Evolutionary conservation across 2,888 invertebrate species (phyloP).

Genomic region (Ceramica pisi): DNA sequence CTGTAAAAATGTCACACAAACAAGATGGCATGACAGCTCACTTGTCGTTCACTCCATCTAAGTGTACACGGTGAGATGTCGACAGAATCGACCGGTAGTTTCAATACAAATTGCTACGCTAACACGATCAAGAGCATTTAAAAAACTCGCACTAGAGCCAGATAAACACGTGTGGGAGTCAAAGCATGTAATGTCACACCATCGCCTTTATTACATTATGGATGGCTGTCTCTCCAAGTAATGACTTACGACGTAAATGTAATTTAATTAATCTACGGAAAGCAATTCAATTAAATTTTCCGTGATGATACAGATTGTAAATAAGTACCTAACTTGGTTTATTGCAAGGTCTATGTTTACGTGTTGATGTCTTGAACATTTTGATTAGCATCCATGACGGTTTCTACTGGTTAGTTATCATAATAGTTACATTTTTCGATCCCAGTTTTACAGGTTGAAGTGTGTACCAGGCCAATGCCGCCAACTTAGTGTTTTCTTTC

Average conservation of each 20-base stretch:
- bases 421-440: not conserved
- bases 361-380: not conserved
- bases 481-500: slow-evolving; percentile 66
- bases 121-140: too few relatives aligned
- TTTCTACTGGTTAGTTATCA: not conserved
- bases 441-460: slow-evolving; percentile 40
- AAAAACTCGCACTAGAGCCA: too few relatives aligned
- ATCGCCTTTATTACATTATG: slow-evolving; percentile 52
- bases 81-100: too few relatives aligned
- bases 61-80: too few relatives aligned
- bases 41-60: too few relatives aligned
- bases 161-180: not conserved
- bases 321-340: slow-evolving; percentile 45
- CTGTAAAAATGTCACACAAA: too few relatives aligned
- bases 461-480: slow-evolving; percentile 37
- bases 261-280: slow-evolving; percentile 45
- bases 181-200: slow-evolving; percentile 23
- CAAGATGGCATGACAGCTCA: too few relatives aligned
- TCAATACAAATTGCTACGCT: too few relatives aligned
- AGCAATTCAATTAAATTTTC: slow-evolving; percentile 48
- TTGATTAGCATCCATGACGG: not conserved
- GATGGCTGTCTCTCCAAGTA: slow-evolving; percentile 32
- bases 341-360: slow-evolving; percentile 10
- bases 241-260: slow-evolving; percentile 36
- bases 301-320: slow-evolving; percentile 37